phyloP scores from a whole-genome alignment of 2,797 vertebrate species.

The Bovichtus variegatus region DNA sequence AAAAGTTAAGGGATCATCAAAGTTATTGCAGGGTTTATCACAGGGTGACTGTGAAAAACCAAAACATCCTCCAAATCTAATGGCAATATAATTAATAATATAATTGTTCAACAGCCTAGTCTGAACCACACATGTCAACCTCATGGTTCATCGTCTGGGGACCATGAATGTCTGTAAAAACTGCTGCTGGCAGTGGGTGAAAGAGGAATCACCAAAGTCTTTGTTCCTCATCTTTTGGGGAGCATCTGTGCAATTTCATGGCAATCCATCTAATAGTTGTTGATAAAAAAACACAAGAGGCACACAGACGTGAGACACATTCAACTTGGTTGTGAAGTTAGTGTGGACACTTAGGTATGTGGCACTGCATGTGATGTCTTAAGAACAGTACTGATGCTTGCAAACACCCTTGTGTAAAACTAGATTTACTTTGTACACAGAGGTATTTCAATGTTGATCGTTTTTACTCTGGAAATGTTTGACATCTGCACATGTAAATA shows the following conservation, averaged over 20 bases:
- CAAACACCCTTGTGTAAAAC: not conserved
- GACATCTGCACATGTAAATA: slow-evolving; percentile 9
- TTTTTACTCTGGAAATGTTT: not conserved
- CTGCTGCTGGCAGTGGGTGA: not conserved
- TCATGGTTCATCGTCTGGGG: not conserved
- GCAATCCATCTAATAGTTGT: too few species aligned
- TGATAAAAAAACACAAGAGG: not conserved
- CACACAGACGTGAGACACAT: not conserved
- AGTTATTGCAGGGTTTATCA: too few species aligned
- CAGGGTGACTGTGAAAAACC: too few species aligned
- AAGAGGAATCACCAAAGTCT: not conserved
- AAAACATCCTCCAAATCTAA: too few species aligned
- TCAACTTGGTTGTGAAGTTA: not conserved
- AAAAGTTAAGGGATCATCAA: not conserved
- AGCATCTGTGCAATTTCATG: too few species aligned
- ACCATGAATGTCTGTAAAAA: not conserved
- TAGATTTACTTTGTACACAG: not conserved
- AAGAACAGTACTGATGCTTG: not conserved
- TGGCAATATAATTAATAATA: too few species aligned
- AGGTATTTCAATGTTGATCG: not conserved
- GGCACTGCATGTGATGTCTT: not conserved
- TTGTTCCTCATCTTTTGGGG: not conserved
- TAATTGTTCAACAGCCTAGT: not conserved
- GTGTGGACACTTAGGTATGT: not conserved
- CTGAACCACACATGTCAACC: not conserved